Conservation (phyloP, 2,797 vertebrate genomes). For the Remorina albescens region DNA sequence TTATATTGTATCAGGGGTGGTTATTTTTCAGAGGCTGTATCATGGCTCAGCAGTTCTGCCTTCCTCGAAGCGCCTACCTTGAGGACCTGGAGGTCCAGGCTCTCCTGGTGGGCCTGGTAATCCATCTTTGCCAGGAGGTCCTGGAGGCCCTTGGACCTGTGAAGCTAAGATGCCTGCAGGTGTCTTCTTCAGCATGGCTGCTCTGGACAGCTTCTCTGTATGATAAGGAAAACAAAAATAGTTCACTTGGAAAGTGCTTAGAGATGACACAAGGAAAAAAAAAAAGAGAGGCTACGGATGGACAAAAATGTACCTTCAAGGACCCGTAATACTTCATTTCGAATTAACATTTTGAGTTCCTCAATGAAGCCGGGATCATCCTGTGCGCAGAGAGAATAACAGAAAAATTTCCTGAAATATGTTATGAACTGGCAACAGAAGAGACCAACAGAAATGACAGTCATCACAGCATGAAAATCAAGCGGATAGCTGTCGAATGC, state of each 20-base stretch:
- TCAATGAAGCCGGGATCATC: constrained; percentile 88
- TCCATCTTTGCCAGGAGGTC: constrained; percentile 92
- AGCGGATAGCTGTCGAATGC: constrained; percentile 26
- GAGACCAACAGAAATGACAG: constrained; percentile 45
- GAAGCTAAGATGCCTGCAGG: constrained; percentile 92
- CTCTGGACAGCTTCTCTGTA: constrained; percentile 89
- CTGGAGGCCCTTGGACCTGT: constrained; percentile 89
- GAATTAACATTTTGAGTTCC: constrained; percentile 94
- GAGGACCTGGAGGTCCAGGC: constrained; percentile 86
- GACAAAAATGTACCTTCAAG: constrained; percentile 91
- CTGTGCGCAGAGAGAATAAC: constrained; percentile 75
- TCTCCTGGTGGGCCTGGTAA: constrained; percentile 89
- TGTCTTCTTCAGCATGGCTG: constrained; percentile 87
- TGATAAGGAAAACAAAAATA: constrained; percentile 2
- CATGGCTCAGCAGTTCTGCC: constrained; percentile 35
- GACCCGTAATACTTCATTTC: constrained; percentile 91
- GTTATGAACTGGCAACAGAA: constrained; percentile 22
- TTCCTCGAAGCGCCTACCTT: constrained; percentile 86
- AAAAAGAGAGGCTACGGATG: not conserved
- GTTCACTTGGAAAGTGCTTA: not conserved
- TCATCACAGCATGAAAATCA: constrained; percentile 47
- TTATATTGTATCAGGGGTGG: constrained; percentile 22
- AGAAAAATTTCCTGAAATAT: constrained; percentile 40
- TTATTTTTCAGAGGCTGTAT: constrained; percentile 40
- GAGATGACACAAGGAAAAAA: not conserved